Evolutionary conservation across 2,113 vertebrate species (phyloP), one percentile per base, ranked within the genome.

Genomic region (Bostrychus sinensis): DNA sequence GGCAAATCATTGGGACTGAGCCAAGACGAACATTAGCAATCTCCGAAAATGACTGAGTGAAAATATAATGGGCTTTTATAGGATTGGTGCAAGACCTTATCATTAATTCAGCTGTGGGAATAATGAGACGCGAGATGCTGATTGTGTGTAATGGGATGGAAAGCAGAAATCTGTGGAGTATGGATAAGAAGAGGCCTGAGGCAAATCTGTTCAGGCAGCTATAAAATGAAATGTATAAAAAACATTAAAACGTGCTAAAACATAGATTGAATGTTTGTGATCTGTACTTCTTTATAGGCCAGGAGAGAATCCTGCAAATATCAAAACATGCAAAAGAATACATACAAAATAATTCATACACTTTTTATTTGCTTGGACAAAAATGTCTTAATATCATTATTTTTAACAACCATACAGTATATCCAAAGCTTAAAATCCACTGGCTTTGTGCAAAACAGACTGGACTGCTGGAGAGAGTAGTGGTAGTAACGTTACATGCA

Each of bases 91-190:
- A 38, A 58, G 41, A 56, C 32, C 3, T 42, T n/a, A 34, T 70
- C 41, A 63, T 65, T 70, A 61, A 64, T 62, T 45, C 6, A 11
- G 48, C 67, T 77, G 69, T 39, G 32, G 19, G 16, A 69, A 53
- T 62, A 55, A 76, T 64, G 39, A 67, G 46, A 61, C 62, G 10
- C 36, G 61, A 57, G 23, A 39, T 20, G 8, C 23, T 20, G 61
- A 41, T 3, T 12, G 16, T 37, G 20, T 5, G 45, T 50, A 42
- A 66, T 56, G 45, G 56, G 26, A 28, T 37, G 11, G 19, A n/a
- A 32, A 55, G 9, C 26, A 11, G 28, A n/a, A 54, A 32, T 12
- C 32, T 19, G 23, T 9, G 9, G 7, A 74, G 56, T 55, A 11
- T 28, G 51, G 30, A 6, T 7, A 20, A 34, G 8, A 55, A 17